phyloP scores from a whole-genome alignment of 2,797 vertebrate genomes.

The Catharus ustulatus region DNA sequence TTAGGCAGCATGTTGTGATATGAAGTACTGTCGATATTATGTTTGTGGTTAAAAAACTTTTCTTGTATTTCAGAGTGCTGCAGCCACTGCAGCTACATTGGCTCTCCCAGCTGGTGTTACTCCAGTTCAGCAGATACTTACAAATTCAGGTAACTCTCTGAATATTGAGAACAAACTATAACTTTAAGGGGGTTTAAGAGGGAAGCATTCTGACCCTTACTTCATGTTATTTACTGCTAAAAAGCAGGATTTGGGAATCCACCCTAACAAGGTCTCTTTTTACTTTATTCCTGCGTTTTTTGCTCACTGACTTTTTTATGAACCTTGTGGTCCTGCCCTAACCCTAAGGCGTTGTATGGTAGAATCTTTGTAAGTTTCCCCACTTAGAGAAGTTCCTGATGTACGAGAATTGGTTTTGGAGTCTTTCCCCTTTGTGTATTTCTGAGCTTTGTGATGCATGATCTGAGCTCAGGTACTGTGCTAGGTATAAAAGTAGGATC shows the following conservation, averaged over 20 bases:
- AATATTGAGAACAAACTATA: not conserved
- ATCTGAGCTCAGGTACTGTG: not conserved
- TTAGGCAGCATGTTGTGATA: not conserved
- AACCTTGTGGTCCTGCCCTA: not conserved
- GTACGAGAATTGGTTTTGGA: not conserved
- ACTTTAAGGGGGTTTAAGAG: not conserved
- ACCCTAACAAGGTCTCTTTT: not conserved
- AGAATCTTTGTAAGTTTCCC: not conserved
- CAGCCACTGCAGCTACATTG: slow-evolving; percentile 93
- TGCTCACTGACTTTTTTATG: not conserved
- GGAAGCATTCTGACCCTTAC: not conserved
- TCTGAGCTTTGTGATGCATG: not conserved
- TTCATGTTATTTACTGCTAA: not conserved
- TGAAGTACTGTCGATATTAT: not conserved
- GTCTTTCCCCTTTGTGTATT: not conserved
- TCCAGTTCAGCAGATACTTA: slow-evolving; percentile 93
- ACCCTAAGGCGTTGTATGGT: not conserved
- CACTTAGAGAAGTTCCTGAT: not conserved
- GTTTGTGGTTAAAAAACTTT: not conserved
- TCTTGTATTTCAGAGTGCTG: slow-evolving; percentile 87
- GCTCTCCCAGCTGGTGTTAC: slow-evolving; percentile 93
- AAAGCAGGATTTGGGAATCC: not conserved
- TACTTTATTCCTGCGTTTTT: not conserved
- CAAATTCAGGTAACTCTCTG: slow-evolving; percentile 86
- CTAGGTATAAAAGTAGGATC: not conserved